phyloP scores from a whole-genome alignment of 1,140 invertebrate species.

The Pseudomyrmex gracilis region DNA sequence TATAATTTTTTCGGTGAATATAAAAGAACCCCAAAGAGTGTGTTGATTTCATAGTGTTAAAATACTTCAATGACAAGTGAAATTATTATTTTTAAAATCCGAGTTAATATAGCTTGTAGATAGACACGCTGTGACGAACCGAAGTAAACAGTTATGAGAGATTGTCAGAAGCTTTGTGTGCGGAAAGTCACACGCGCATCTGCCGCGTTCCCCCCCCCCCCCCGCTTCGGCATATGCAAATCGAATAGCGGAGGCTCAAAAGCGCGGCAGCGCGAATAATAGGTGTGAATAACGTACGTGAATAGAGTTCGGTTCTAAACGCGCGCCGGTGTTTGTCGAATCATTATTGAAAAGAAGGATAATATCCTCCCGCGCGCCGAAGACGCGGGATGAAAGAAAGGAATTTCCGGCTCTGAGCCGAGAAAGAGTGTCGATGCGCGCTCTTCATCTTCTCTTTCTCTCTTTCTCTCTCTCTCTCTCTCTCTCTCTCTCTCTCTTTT shows the following conservation, averaged over 20 bases:
- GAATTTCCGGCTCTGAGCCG: slow-evolving; percentile 24
- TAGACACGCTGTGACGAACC: not conserved
- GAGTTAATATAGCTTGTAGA: not conserved
- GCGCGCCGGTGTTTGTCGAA: slow-evolving; percentile 18
- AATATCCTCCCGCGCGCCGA: not conserved
- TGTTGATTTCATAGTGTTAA: too few relatives aligned
- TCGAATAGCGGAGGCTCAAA: slow-evolving; percentile 14
- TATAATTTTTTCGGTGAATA: too few relatives aligned
- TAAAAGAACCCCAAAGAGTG: too few relatives aligned
- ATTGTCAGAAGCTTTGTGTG: slow-evolving; percentile 9
- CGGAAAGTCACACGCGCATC: not conserved
- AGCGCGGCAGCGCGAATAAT: slow-evolving; percentile 42
- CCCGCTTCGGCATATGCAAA: slow-evolving; percentile 6
- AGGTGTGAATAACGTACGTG: slow-evolving; percentile 31
- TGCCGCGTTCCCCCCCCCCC: slow-evolving; percentile 4
- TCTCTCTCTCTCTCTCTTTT: too few relatives aligned
- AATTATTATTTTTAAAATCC: too few relatives aligned
- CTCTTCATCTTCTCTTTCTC: too few relatives aligned
- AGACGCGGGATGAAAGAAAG: slow-evolving; percentile 12
- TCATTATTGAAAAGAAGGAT: slow-evolving; percentile 42
- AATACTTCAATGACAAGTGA: too few relatives aligned
- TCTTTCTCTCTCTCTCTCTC: too few relatives aligned
- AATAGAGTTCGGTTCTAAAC: slow-evolving; percentile 29
- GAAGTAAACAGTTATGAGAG: slow-evolving; percentile 7
- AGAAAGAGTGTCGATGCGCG: too few relatives aligned